These are phyloP conservation scores for Erebia epiphron DNA, from an alignment of 2,888 invertebrate species.

Conservation along the genomic window DNA sequence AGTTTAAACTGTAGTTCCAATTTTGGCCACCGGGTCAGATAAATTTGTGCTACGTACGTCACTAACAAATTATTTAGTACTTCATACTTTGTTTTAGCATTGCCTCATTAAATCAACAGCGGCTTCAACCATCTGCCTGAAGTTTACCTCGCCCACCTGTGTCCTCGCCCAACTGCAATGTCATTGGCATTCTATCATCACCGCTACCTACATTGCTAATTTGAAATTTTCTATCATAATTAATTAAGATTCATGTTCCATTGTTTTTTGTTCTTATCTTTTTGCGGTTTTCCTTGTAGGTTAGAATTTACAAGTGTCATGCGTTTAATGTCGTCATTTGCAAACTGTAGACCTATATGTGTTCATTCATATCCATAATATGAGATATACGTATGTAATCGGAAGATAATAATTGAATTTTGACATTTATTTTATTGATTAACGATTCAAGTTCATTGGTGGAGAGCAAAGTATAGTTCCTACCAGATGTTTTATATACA, in stretches of 20 bases:
- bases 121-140: neutral
- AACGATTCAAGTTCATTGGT: neutral
- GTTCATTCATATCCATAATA: no score
- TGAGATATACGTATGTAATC: no score
- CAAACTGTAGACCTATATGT: no score
- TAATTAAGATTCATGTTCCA: neutral
- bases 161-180: neutral
- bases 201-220: neutral
- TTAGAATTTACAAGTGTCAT: neutral
- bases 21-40: no score
- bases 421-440: neutral
- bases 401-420: neutral
- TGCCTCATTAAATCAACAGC: neutral
- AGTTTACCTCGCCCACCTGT: neutral
- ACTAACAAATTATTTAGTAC: no score
- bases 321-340: neutral
- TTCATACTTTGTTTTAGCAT: no score
- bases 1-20: no score
- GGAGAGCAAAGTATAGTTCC: neutral
- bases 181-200: neutral
- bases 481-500: neutral
- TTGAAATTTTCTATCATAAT: neutral
- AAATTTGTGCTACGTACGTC: no score
- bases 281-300: neutral
- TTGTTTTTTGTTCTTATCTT: neutral